A percentile compares a stretch with the other conserved stretches of the same genome.
Conservation (phyloP, 2,797 vertebrate species). For the Limosa lapponica region DNA sequence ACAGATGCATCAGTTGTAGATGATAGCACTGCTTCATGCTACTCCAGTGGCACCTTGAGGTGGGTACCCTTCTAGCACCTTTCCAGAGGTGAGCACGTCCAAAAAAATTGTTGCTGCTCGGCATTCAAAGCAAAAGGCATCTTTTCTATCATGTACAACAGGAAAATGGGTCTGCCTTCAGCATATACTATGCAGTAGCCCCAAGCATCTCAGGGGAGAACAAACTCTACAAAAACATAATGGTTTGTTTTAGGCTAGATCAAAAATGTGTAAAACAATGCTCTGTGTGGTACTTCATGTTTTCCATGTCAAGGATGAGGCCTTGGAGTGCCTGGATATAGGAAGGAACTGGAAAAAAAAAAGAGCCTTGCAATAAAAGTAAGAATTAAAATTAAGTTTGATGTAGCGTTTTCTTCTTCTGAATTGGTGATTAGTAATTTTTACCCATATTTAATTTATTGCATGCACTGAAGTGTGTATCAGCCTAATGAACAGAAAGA, state of each 20-base stretch:
- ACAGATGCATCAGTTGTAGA: accelerated
- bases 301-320: neutral
- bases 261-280: neutral
- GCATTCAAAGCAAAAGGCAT: neutral
- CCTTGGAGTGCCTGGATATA: neutral
- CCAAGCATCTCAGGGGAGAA: neutral
- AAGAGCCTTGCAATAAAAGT: neutral
- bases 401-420: neutral
- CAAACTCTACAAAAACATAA: neutral
- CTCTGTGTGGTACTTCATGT: neutral
- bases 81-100: neutral
- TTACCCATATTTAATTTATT: neutral
- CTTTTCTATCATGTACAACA: neutral
- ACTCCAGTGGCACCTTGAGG: neutral
- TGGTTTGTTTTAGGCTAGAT: neutral
- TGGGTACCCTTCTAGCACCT: neutral
- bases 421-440: neutral
- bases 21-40: neutral
- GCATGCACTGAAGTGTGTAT: neutral
- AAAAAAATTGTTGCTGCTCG: neutral
- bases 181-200: neutral
- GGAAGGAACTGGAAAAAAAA: neutral
- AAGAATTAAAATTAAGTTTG: neutral
- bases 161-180: neutral
- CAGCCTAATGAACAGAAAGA: neutral